Evolutionary conservation across 2,797 vertebrate genomes (phyloP), one percentile per base, ranked within the genome.

Genomic region (Brachymystax lenok): DNA sequence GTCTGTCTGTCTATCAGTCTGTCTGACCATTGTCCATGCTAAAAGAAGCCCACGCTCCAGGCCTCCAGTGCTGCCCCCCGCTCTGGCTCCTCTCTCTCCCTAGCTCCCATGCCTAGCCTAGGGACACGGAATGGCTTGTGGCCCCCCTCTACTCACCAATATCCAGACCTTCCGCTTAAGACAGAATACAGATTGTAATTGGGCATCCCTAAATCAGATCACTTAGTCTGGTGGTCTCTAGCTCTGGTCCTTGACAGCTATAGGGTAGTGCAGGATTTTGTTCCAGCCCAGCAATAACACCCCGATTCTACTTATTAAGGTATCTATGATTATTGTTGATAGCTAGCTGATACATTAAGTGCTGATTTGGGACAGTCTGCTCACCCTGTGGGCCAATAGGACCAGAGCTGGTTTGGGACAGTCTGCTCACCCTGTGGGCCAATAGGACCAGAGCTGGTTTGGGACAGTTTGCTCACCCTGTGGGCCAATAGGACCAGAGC

Each of bases 11-110:
- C 28, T 30, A 2, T 28, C 28, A 2, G 28, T 24, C 24, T 24
- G 24, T 24, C 24, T 24, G 24, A 3, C 30, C 30, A 30, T 30
- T 30, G 10, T 71, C 46, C 71, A 70, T 66, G 21, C 69, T 56
- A 30, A 80, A 83, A 51, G 75, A 77, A 75, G 52, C 40, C 28
- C 69, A 61, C 79, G 51, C 69, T 81, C 17, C 71, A 76, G 17
- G 21, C 40, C 21, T 27, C 46, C 13, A 7, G 13, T 51, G 59
- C 21, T 30, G 14, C n/a, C 2, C 66, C 24, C 73, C n/a, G 21
- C 24, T 73, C 78, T 64, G 19, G 56, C 50, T 69, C 13, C 28
- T 67, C 64, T 66, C 7, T 67, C 28, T 13, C 28, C 66, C 66
- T 12, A 33, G 21, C 19, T 27, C 5, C 71, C 51, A 28, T 33